These are phyloP conservation scores for Anhinga rufa DNA, from an alignment of 2,113 vertebrate species.

Conservation along the genomic window DNA sequence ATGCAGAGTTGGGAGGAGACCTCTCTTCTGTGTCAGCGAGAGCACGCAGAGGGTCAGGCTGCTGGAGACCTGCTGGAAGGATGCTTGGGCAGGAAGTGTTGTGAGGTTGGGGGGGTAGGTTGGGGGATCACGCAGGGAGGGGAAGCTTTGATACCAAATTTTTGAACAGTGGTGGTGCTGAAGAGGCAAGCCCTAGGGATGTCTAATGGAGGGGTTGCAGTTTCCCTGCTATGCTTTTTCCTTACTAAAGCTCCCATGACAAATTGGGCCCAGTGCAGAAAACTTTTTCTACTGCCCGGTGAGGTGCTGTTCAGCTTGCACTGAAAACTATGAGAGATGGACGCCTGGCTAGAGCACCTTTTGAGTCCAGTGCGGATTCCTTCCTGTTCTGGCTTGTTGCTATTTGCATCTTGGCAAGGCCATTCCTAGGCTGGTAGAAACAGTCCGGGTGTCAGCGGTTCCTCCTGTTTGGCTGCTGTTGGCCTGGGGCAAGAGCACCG, in stretches of 20 bases:
- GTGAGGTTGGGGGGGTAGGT: neutral
- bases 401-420: neutral
- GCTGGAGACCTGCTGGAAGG: neutral
- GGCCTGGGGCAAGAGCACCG: neutral
- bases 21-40: neutral
- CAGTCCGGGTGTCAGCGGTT: neutral
- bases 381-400: neutral
- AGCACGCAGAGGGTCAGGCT: neutral
- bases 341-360: neutral
- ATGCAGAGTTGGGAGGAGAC: neutral
- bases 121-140: neutral
- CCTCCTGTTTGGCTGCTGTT: neutral
- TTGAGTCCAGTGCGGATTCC: neutral
- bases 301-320: accelerated
- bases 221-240: neutral
- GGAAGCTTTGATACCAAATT: neutral
- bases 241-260: neutral
- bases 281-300: accelerated
- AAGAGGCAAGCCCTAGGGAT: neutral
- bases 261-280: neutral
- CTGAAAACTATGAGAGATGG: accelerated
- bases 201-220: neutral
- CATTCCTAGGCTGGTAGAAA: neutral
- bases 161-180: neutral
- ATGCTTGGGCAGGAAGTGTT: neutral